Evolutionary conservation across 2,888 invertebrate genomes (phyloP), one percentile per base, ranked within the genome.

Genomic region (Teinopalpus imperialis): DNA sequence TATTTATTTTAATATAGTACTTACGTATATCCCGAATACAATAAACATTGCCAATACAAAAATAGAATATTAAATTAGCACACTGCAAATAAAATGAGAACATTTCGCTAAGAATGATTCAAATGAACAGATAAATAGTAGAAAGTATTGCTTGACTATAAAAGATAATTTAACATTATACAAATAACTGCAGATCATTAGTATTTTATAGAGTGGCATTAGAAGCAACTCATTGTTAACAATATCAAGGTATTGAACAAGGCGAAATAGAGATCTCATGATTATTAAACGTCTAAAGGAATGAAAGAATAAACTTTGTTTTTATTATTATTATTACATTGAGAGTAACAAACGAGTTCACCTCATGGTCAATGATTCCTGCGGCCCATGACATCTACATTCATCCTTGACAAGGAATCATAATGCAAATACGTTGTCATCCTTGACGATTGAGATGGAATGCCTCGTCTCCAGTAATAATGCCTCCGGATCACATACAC

Each of bases 201-300:
- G 35, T 29, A 16, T 35, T 43, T 35, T 43, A 43, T 43, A 43
- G 29, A 43, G 27, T 16, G 18, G 35, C 27, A 35, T 43, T 43
- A 35, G 35, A 29, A 14, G 27, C 16, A 32, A 12, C 7, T 35
- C 32, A 34, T 34, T 42, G 34, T 42, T 42, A 42, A 42, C 27
- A 42, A 27, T 32, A 42, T 42, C 43, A 35, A 43, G 35, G 43
- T 23, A 16, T 29, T 35, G 18, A 10, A 21, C 43, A 29, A 35
- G 43, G 23, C 6, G 6, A 23, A 20, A 40, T 21, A 5, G 3
- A 21, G 40, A 30, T 9, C 21, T 34, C 34, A 12, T 18, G 5
- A 16, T 16, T 16, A 4, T 16, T 16, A n/a, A n/a, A n/a, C n/a
- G n/a, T n/a, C n/a, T n/a, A n/a, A n/a, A n/a, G n/a, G n/a, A n/a